Evolutionary conservation across 2,888 invertebrate genomes (phyloP).

Genomic region (Tiphia femorata): DNA sequence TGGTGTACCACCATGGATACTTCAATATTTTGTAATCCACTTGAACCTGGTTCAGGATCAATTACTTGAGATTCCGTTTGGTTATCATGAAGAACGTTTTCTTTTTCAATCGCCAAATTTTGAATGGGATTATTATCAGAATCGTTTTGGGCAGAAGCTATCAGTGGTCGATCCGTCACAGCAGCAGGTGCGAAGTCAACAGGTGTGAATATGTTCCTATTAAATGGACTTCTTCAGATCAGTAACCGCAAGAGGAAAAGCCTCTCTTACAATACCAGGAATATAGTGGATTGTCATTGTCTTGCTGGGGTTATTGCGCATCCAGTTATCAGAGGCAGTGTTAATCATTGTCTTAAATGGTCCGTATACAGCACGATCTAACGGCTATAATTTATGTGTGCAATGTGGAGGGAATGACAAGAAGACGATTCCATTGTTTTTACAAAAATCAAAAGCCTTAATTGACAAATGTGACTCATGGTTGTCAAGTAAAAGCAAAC

Average conservation of each 20-base stretch:
- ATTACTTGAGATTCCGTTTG: not conserved
- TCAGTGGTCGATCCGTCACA: not conserved
- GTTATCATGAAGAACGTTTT: not conserved
- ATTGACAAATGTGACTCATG: too few relatives aligned
- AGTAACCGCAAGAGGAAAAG: not conserved
- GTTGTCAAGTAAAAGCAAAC: too few relatives aligned
- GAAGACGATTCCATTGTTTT: too few relatives aligned
- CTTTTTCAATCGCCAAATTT: not conserved
- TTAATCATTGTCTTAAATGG: too few relatives aligned
- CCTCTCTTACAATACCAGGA: not conserved
- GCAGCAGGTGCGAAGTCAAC: not conserved
- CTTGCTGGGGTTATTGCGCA: not conserved
- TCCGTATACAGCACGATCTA: too few relatives aligned
- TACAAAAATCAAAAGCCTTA: too few relatives aligned
- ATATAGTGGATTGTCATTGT: slow-evolving; percentile 1
- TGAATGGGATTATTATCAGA: not conserved
- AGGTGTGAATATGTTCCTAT: slow-evolving; percentile 1
- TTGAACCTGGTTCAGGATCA: not conserved
- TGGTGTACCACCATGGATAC: too few relatives aligned
- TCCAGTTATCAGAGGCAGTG: not conserved
- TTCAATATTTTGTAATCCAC: not conserved
- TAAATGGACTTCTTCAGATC: slow-evolving; percentile 2
- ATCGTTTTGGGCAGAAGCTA: not conserved
- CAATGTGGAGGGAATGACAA: too few relatives aligned
- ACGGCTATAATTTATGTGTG: too few relatives aligned